Evolutionary conservation across 1,140 invertebrate genomes (phyloP), one percentile per base, ranked within the genome.

Genomic region (Cotesia typhae): DNA sequence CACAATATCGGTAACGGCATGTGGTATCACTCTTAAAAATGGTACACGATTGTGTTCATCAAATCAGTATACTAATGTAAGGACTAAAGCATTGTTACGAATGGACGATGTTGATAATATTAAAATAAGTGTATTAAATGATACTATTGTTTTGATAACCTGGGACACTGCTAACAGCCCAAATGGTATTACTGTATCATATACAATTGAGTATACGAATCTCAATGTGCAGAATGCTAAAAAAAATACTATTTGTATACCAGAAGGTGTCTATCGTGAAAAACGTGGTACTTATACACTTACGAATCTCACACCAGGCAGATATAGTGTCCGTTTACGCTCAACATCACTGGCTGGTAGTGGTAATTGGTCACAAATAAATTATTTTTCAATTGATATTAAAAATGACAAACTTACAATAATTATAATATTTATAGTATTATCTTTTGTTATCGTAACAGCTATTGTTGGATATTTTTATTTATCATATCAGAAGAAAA

Each of bases 161-260:
- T 94, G 92, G 92, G 78, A 83, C 1, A 83, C 89, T 74, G 92
- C 92, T 2, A 75, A 76, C 4, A 63, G 88, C 28, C 91, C 92
- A 0, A 94, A 94, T 80, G 90, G 89, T 0, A 76, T 90, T 0
- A 90, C 92, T 52, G 81, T 92, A 2, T 86, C 88, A 0, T 93
- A 92, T 77, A 84, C 87, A 10, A 79, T 93, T 2, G 85, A 90
- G 68, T 89, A 91, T 75, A 86, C 77, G 61, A 85, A 85, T 74
- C 74, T 82, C 4, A 84, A 85, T 38, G 71, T 84, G 9, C 79
- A 79, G 14, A 76, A 80, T 28, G 81, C 81, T 4, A 83, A 75
- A 12, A 82, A 78, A 57, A 78, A 68, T 14, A 75, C 73, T 4
- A 75, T 77, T 0, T 84, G 82, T 17, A 71, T 83, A n/a, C 65